These are phyloP conservation scores for Drosophila bifasciata DNA, from an alignment of 1,140 invertebrate genomes.

Conservation along the genomic window DNA sequence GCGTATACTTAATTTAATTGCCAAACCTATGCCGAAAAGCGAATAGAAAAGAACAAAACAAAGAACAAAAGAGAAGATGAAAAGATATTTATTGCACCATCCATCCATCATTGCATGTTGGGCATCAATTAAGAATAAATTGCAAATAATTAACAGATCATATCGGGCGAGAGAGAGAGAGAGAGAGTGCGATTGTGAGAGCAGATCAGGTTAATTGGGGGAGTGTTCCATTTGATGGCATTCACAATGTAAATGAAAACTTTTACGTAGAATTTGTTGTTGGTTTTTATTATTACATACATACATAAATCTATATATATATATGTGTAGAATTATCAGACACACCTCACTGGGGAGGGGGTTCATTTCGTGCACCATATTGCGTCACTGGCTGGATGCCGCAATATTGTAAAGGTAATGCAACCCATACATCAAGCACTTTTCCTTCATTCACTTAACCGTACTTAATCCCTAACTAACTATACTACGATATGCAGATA, in stretches of 20 bases:
- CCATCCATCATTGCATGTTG: conserved; percentile 59
- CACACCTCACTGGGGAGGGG: neutral
- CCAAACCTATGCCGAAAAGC: conserved; percentile 14
- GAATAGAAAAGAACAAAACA: conserved; percentile 13
- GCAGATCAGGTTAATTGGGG: conserved; percentile 12
- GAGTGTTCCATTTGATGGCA: conserved; percentile 1
- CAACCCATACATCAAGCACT: conserved; percentile 14
- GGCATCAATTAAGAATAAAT: conserved; percentile 49
- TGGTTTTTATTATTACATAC: conserved; percentile 29
- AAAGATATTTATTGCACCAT: conserved; percentile 71
- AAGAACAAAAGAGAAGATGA: conserved; percentile 39
- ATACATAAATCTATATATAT: neutral
- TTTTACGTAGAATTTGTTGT: conserved; percentile 37
- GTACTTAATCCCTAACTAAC: conserved; percentile 58
- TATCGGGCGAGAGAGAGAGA: conserved; percentile 1
- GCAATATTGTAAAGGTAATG: conserved; percentile 78
- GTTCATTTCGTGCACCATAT: conserved; percentile 45
- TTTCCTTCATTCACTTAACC: conserved; percentile 52
- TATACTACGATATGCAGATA: conserved; percentile 44
- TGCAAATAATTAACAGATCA: conserved; percentile 20
- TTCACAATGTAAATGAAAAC: neutral
- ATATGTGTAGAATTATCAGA: too few species aligned
- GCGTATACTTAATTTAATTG: conserved; percentile 42
- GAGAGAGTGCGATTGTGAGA: neutral
- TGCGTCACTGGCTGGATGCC: conserved; percentile 76